phyloP scores from a whole-genome alignment of 2,113 vertebrate genomes.

The Clarias magur region DNA sequence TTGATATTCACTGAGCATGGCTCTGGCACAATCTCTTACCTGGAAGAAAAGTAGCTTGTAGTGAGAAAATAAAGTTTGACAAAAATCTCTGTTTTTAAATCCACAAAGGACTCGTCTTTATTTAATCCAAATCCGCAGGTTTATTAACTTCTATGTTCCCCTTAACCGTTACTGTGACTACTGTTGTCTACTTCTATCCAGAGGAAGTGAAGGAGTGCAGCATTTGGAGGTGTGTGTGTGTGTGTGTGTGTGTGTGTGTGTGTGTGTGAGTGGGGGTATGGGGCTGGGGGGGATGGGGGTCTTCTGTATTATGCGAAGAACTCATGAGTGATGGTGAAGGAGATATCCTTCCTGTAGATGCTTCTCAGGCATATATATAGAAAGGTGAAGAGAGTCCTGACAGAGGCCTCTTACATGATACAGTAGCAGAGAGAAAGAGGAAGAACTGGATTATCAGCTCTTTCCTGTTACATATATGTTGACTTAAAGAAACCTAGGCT shows the following conservation, averaged over 20 bases:
- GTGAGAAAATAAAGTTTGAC: constrained; percentile 45
- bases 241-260: constrained; percentile 23
- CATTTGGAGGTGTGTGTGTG: constrained; percentile 37
- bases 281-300: constrained; percentile 37
- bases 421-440: not conserved
- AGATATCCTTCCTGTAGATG: constrained; percentile 65
- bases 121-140: constrained; percentile 56
- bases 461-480: not conserved
- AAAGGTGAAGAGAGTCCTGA: constrained; percentile 55
- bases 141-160: constrained; percentile 44
- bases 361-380: constrained; percentile 79
- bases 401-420: constrained; percentile 9
- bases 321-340: constrained; percentile 70
- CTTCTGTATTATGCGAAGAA: constrained; percentile 64
- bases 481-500: not conserved
- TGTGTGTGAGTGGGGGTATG: no score
- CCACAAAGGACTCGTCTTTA: constrained; percentile 34
- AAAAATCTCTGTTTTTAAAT: constrained; percentile 35
- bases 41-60: constrained; percentile 57
- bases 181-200: constrained; percentile 60
- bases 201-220: constrained; percentile 70
- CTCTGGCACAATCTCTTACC: constrained; percentile 59
- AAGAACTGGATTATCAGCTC: not conserved
- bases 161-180: constrained; percentile 51
- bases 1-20: constrained; percentile 15